These are phyloP conservation scores for Drosophila atripex DNA, from an alignment of 2,888 invertebrate species.

Conservation along the genomic window DNA sequence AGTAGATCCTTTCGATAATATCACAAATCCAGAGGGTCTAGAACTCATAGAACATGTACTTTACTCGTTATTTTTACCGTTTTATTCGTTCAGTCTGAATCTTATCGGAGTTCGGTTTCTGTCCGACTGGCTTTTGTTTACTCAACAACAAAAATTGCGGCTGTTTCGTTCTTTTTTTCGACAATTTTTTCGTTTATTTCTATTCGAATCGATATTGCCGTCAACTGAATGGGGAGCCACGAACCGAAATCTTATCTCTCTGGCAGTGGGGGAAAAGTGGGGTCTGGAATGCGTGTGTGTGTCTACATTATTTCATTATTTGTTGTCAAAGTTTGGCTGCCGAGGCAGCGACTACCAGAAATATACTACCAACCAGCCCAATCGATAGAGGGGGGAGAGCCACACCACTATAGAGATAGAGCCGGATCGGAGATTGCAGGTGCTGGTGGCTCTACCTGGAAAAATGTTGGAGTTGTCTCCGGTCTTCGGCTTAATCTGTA, in stretches of 20 bases:
- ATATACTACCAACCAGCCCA: constrained; percentile 43
- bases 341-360: constrained; percentile 59
- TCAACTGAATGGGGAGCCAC: constrained; percentile 50
- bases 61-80: constrained; percentile 26
- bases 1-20: constrained; percentile 23
- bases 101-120: constrained; percentile 47
- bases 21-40: constrained; percentile 12
- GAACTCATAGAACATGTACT: too few relatives aligned
- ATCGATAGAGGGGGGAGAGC: constrained; percentile 15
- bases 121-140: constrained; percentile 57
- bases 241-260: constrained; percentile 67
- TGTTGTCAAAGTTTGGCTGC: constrained; percentile 73
- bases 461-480: constrained; percentile 13
- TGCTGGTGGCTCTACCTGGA: constrained; percentile 40
- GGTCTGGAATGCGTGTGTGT: constrained; percentile 34
- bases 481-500: constrained; percentile 55
- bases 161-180: constrained; percentile 44
- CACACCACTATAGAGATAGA: too few relatives aligned
- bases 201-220: constrained; percentile 76
- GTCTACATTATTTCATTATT: constrained; percentile 78
- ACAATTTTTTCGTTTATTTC: constrained; percentile 50
- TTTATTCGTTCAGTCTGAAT: constrained; percentile 44
- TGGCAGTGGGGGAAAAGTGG: constrained; percentile 35
- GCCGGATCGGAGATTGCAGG: constrained; percentile 34
- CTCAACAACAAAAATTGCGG: constrained; percentile 70